phyloP scores from a whole-genome alignment of 2,113 vertebrate genomes.

The Sebastes schlegelii region DNA sequence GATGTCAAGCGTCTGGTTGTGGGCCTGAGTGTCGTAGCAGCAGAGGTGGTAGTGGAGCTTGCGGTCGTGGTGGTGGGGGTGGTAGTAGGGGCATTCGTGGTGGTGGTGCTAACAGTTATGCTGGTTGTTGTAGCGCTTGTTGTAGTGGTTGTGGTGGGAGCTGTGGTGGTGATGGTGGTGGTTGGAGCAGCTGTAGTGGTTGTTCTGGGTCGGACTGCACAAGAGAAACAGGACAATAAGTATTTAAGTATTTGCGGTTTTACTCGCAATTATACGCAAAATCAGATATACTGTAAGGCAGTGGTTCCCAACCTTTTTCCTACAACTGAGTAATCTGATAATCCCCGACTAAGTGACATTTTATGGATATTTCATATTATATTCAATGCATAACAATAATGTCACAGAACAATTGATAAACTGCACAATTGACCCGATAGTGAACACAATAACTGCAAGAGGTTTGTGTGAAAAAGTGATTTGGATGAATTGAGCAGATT shows the following conservation, averaged over 20 bases:
- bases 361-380: too few species aligned
- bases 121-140: conserved; percentile 29
- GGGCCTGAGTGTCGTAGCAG: conserved; percentile 34
- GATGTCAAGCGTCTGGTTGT: conserved; percentile 29
- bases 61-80: conserved; percentile 15
- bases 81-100: background rate
- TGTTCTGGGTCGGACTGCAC: conserved; percentile 76
- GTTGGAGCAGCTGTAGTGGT: conserved; percentile 78
- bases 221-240: conserved; percentile 7
- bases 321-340: too few species aligned
- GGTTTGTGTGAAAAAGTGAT: too few species aligned
- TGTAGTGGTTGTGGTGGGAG: background rate
- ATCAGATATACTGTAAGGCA: too few species aligned
- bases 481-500: too few species aligned
- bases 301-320: too few species aligned
- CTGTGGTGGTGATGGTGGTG: conserved; percentile 37
- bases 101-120: background rate
- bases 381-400: too few species aligned
- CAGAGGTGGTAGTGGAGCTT: conserved; percentile 30
- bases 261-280: too few species aligned
- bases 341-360: too few species aligned
- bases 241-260: background rate
- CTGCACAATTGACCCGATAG: too few species aligned
- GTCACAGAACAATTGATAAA: too few species aligned
- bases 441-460: too few species aligned